Base-by-base conservation (phyloP, 2,888 invertebrate genomes). In the Cerceris rybyensis region DNA sequence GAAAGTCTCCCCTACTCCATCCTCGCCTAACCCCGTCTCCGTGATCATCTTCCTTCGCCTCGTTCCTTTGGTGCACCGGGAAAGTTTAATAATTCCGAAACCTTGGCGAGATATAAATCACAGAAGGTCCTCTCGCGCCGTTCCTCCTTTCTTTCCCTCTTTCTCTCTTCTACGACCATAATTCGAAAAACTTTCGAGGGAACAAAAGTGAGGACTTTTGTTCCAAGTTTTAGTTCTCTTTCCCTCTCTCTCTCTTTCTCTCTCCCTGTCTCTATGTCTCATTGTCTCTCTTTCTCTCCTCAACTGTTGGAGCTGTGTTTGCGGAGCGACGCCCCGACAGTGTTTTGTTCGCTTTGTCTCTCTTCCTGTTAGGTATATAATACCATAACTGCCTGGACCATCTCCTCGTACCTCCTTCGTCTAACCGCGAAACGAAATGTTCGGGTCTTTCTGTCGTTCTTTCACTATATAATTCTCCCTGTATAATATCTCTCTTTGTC, bases 151-250 rank as follows among this genome's bases (percentile, higher is more conserved):
- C 70, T 39, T 55, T 54, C 64, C 79, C 60, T 70, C 81, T 78
- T 83, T 74, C 85, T 81, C 82, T 68, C 78, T 78, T 66, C 78
- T 77, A 80, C 85, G 88, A 88, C 88, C 88, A 91, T 91, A 91
- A 91, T 90, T 91, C 87, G 91, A 91, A 91, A 91, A 91, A 91
- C 91, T 91, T 91, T 91, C 82, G 86, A 82, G 78, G 80, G 90
- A 90, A 91, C 91, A 91, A 91, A 91, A 91, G 91, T 91, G 86
- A 88, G 88, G 88, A 91, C 91, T 91, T 91, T 91, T 91, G 90
- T 91, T 91, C 91, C 90, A 91, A 91, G 90, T 91, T 91, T 88
- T 88, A 90, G 89, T 88, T 87, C 87, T 65, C 78, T 80, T 72
- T 66, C 60, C 60, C 59, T 66, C 50, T 42, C 65, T 55, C 14